These are phyloP conservation scores for Dexiosoma caninum DNA, from an alignment of 2,888 invertebrate species.

Conservation along the genomic window DNA sequence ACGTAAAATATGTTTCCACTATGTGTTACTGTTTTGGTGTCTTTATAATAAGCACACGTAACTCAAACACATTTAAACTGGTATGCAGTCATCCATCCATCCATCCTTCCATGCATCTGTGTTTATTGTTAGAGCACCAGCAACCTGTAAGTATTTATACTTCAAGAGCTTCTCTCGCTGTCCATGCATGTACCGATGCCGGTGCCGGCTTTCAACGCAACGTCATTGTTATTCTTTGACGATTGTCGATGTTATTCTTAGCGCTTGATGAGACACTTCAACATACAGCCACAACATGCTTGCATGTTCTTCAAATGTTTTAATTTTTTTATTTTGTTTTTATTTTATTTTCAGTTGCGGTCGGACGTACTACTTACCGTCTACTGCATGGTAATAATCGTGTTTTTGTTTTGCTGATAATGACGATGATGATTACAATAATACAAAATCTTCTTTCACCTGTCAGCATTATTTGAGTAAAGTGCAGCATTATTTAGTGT, in stretches of 20 bases:
- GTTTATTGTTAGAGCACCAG: background rate
- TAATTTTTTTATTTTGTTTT: background rate
- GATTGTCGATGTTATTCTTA: slow-evolving; percentile 63
- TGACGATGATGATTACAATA: slow-evolving; percentile 12
- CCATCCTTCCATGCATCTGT: slow-evolving; percentile 21
- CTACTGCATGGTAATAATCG: slow-evolving; percentile 18
- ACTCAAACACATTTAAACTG: background rate
- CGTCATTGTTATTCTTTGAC: slow-evolving; percentile 63
- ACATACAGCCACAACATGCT: slow-evolving; percentile 40
- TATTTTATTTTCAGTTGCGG: slow-evolving; percentile 22
- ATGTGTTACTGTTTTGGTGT: slow-evolving; percentile 46
- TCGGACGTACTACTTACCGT: slow-evolving; percentile 15
- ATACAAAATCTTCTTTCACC: slow-evolving; percentile 54
- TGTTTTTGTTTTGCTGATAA: slow-evolving; percentile 27
- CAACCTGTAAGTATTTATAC: slow-evolving; percentile 46
- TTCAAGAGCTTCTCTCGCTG: slow-evolving; percentile 10
- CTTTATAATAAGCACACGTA: slow-evolving; percentile 57
- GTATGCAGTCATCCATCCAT: background rate
- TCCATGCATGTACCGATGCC: background rate
- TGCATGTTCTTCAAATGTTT: slow-evolving; percentile 38
- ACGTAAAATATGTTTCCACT: slow-evolving; percentile 2
- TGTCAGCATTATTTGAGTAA: slow-evolving; percentile 62
- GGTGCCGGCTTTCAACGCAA: slow-evolving; percentile 62
- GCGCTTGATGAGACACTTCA: slow-evolving; percentile 63
- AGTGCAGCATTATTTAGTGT: slow-evolving; percentile 58